A percentile compares a stretch with the other conserved stretches of the same genome.
These are phyloP conservation scores for Littorina saxatilis DNA, from an alignment of 1,140 invertebrate genomes.

Conservation along the genomic window DNA sequence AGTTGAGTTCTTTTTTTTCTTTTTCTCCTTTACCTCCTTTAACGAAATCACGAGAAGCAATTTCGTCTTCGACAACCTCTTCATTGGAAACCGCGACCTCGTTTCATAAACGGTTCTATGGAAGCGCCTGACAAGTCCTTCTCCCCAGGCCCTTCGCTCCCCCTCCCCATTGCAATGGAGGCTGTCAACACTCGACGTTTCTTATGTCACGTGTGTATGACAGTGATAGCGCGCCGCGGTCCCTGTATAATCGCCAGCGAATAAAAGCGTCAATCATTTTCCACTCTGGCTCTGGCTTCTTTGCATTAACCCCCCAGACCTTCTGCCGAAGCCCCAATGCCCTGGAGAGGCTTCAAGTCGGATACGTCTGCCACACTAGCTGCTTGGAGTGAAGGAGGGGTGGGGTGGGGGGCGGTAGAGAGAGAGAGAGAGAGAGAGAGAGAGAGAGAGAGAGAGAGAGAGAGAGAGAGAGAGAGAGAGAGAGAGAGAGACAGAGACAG, in stretches of 20 bases:
- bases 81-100: constrained; percentile 25
- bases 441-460: background rate
- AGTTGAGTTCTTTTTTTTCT: constrained; percentile 19
- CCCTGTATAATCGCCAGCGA: constrained; percentile 26
- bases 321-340: constrained; percentile 28
- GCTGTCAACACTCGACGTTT: constrained; percentile 34
- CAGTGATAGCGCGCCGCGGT: constrained; percentile 31
- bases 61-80: constrained; percentile 26
- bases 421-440: background rate
- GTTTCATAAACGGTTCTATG: constrained; percentile 17
- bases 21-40: no score
- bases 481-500: background rate
- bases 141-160: background rate
- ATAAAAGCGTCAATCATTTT: constrained; percentile 42
- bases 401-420: background rate
- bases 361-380: constrained; percentile 16
- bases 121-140: constrained; percentile 5
- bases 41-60: constrained; percentile 33
- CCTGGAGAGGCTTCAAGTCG: constrained; percentile 33
- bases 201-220: constrained; percentile 41
- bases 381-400: no score
- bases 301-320: constrained; percentile 38
- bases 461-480: background rate
- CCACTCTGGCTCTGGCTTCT: constrained; percentile 32
- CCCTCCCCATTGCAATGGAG: constrained; percentile 5